Evolutionary conservation across 2,797 vertebrate species (phyloP), one percentile per base, ranked within the genome.

Genomic region (Anolis apletophallus): DNA sequence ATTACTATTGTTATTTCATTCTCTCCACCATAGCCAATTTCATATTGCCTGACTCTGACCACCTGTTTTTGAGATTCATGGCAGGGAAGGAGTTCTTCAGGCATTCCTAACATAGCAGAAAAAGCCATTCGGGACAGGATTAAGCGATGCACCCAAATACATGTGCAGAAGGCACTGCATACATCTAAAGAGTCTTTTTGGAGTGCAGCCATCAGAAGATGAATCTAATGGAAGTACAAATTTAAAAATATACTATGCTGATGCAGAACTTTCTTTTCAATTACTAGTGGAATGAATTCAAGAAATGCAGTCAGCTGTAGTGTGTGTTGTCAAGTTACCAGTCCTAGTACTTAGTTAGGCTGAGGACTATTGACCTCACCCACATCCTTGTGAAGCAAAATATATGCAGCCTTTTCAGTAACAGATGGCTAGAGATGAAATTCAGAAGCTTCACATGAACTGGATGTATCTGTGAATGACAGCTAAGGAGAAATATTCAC

Each of bases 351-450:
- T 68, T 11, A 34, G 5, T 73, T 80, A 80, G 67, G 14, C 29
- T 68, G 64, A 79, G 54, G 61, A 52, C 54, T 26, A 72, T 52
- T 72, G 67, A 11, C 46, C 32, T 54, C 46, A 61, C 23, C 9
- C 68, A 17, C 16, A 80, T 26, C 59, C 16, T 52, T 46, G n/a
- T 11, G 54, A 68, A 16, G 40, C 61, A 61, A 4, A 5, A 7
- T 81, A 81, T 76, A 64, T 54, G 40, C 29, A 73, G 52, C 67
- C 67, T 40, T 54, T 81, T 55, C 76, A 81, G 32, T 23, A n/a
- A 87, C 5, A 85, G 75, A 72, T 89, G 76, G 6, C 68, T 77
- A 55, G 32, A 89, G 88, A 29, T 93, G 1, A 13, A 81, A 85
- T 76, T 81, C n/a, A 54, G 34, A 57, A 88, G 34, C 34, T 90